Conservation (phyloP, 2,797 vertebrate genomes). For the Lates japonicus region DNA sequence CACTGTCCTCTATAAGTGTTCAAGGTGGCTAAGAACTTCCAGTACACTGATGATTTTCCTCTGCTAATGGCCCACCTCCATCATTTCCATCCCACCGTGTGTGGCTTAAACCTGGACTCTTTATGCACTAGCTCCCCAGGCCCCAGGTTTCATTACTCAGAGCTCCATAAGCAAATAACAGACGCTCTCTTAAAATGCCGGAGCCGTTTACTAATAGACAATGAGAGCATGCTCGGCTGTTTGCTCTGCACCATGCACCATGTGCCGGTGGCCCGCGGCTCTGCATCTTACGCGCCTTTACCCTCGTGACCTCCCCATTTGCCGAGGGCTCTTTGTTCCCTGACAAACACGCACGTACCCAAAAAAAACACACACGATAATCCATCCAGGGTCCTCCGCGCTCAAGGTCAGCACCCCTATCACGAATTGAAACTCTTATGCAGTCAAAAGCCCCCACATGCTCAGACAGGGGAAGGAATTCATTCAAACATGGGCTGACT, state of each 20-base stretch:
- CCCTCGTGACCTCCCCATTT: constrained; percentile 31
- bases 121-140: constrained; percentile 70
- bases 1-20: constrained; percentile 55
- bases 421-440: constrained; percentile 43
- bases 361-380: constrained; percentile 32
- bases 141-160: constrained; percentile 83
- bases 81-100: constrained; percentile 64
- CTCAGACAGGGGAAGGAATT: constrained; percentile 20
- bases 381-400: constrained; percentile 5
- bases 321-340: constrained; percentile 30
- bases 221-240: constrained; percentile 69
- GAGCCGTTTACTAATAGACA: constrained; percentile 83
- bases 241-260: constrained; percentile 71
- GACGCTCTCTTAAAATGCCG: constrained; percentile 79
- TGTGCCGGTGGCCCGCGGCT: constrained; percentile 11
- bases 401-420: constrained; percentile 54
- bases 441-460: constrained; percentile 29
- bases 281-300: constrained; percentile 50
- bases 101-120: constrained; percentile 59
- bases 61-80: constrained; percentile 64
- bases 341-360: constrained; percentile 1
- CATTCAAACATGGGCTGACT: constrained; percentile 24
- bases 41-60: constrained; percentile 59
- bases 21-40: constrained; percentile 65
- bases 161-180: constrained; percentile 87